Conservation (phyloP, 2,113 vertebrate genomes). For the Neopipo cinnamomea region DNA sequence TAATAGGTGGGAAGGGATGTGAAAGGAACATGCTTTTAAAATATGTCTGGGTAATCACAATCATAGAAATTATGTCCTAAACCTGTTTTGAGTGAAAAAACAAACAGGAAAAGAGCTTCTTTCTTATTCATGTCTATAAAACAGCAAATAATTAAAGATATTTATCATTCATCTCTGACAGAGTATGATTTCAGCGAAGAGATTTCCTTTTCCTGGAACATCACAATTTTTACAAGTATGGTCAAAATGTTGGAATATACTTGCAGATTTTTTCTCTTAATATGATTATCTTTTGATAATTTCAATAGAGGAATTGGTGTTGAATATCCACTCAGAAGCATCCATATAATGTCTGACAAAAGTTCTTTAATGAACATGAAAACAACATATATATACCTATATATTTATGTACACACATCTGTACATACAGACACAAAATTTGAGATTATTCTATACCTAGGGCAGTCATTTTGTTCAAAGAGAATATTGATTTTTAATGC, state of each 20-base stretch:
- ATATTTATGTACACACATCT: neutral
- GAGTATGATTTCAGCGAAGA: neutral
- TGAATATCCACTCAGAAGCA: neutral
- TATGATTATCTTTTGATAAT: neutral
- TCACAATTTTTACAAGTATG: neutral
- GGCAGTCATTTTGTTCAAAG: neutral
- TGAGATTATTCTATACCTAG: neutral
- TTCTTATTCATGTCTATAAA: neutral
- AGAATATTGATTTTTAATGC: neutral
- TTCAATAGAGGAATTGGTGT: neutral
- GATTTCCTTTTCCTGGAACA: neutral
- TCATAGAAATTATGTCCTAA: neutral
- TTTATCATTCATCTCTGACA: neutral
- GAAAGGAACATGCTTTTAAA: neutral
- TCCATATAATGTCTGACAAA: neutral
- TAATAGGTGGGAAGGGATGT: neutral
- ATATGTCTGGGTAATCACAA: neutral
- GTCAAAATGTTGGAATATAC: neutral
- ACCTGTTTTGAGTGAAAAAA: neutral
- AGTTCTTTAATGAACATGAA: neutral
- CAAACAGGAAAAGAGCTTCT: neutral
- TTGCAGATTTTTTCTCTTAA: neutral
- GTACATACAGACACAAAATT: neutral
- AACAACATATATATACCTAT: neutral
- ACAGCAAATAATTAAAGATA: neutral